Conservation (phyloP, 2,888 invertebrate genomes). For the Cosmia trapezina region DNA sequence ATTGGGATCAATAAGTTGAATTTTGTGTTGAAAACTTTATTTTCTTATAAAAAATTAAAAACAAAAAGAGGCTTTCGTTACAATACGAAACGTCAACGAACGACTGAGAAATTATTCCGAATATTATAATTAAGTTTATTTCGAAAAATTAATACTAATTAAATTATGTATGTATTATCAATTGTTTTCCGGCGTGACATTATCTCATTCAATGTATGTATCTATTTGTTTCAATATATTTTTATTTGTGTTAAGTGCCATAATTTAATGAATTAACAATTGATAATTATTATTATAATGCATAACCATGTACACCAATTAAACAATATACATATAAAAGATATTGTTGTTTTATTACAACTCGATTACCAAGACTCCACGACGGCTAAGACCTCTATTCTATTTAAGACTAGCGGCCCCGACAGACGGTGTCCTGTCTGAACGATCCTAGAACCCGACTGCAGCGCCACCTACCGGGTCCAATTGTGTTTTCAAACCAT, state of each 20-base stretch:
- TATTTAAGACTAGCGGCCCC: too few relatives aligned
- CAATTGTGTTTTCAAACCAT: too few relatives aligned
- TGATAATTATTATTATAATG: constrained; percentile 89
- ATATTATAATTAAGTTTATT: constrained; percentile 76
- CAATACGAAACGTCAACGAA: constrained; percentile 85
- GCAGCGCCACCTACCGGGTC: too few relatives aligned
- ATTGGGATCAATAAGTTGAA: constrained; percentile 88
- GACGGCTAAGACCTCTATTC: too few relatives aligned
- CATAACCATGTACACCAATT: constrained; percentile 91
- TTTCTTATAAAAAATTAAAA: constrained; percentile 83
- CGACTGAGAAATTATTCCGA: constrained; percentile 89
- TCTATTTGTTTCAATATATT: constrained; percentile 79
- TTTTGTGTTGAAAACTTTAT: constrained; percentile 85
- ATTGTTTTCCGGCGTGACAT: constrained; percentile 80
- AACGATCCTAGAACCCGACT: too few relatives aligned
- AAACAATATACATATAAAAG: constrained; percentile 83
- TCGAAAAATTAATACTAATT: constrained; percentile 72
- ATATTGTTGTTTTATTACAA: constrained; percentile 77
- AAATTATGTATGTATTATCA: constrained; percentile 65
- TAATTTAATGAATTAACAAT: constrained; percentile 90
- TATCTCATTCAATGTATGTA: constrained; percentile 81
- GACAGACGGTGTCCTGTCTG: too few relatives aligned
- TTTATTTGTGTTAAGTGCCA: constrained; percentile 89
- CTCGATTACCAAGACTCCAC: neutral
- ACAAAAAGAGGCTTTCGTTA: constrained; percentile 84